A percentile compares a stretch with the other conserved stretches of the same genome.
Conservation (phyloP, 2,113 vertebrate species). For the Nyctereutes procyonoides region DNA sequence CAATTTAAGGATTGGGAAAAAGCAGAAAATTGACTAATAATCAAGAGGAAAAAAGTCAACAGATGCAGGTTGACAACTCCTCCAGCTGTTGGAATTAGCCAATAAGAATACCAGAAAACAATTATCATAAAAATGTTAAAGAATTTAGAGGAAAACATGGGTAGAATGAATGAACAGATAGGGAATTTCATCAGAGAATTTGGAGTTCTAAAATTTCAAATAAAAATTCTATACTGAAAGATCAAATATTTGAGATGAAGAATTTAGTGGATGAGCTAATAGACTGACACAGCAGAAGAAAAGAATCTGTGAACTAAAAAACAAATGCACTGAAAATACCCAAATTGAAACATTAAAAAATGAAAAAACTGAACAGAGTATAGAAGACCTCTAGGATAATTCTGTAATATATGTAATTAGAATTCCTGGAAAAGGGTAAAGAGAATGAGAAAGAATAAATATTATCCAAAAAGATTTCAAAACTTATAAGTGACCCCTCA, state of each 20-base stretch:
- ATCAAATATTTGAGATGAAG: background rate
- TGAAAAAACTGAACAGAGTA: background rate
- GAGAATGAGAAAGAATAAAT: background rate
- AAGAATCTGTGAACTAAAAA: background rate
- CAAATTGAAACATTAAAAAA: background rate
- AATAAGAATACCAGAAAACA: background rate
- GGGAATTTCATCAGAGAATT: background rate
- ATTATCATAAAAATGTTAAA: background rate
- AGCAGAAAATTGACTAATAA: background rate
- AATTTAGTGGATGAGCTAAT: background rate
- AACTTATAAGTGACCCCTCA: background rate
- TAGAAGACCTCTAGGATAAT: background rate
- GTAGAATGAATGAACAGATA: background rate
- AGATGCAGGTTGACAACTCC: background rate
- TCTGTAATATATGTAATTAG: background rate
- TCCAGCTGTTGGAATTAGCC: background rate
- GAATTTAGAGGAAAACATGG: background rate
- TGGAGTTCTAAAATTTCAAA: background rate
- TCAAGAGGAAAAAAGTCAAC: background rate
- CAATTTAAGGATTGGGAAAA: background rate
- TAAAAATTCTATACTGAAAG: background rate
- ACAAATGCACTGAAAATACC: background rate
- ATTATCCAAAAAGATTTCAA: background rate
- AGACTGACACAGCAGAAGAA: background rate
- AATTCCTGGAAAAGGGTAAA: background rate